Evolutionary conservation across 2,797 vertebrate species (phyloP).

Genomic region (Chelidonichthys spinosus): DNA sequence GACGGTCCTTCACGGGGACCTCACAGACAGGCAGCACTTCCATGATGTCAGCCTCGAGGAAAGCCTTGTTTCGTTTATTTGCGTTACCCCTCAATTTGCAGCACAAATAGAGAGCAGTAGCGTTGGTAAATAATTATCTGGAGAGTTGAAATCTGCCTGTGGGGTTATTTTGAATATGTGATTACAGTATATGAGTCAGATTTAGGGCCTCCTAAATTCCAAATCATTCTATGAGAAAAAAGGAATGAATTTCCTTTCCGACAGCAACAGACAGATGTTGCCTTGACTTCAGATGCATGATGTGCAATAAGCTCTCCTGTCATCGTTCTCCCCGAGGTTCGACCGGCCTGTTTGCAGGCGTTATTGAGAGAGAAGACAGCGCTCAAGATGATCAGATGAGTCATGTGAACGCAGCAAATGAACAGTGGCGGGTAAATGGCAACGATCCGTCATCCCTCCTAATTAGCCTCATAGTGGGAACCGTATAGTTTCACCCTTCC

Average conservation of each 20-base stretch:
- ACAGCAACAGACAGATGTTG: constrained; percentile 36
- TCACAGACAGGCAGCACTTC: constrained; percentile 9
- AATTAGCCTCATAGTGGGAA: constrained; percentile 54
- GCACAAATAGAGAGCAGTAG: neutral
- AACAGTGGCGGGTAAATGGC: constrained; percentile 47
- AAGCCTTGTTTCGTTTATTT: constrained; percentile 1
- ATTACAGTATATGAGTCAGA: neutral
- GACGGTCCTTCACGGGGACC: constrained; percentile 31
- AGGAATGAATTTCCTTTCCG: constrained; percentile 11
- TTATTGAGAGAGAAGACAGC: constrained; percentile 23
- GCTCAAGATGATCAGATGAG: constrained; percentile 36
- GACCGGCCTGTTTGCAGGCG: constrained; percentile 18
- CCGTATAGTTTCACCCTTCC: constrained; percentile 31
- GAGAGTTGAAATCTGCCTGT: neutral
- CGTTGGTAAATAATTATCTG: neutral
- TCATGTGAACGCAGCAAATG: constrained; percentile 46
- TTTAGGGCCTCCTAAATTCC: neutral
- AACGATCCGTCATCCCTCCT: constrained; percentile 53
- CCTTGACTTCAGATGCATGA: neutral
- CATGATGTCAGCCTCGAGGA: constrained; percentile 21
- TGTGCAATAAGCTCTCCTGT: constrained; percentile 20
- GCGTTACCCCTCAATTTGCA: constrained; percentile 18
- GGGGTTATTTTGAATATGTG: constrained; percentile 1
- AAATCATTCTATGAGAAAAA: neutral
- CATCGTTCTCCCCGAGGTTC: constrained; percentile 33